Conservation (phyloP, 1,140 invertebrate species). For the Pogonognathellus flavescens region DNA sequence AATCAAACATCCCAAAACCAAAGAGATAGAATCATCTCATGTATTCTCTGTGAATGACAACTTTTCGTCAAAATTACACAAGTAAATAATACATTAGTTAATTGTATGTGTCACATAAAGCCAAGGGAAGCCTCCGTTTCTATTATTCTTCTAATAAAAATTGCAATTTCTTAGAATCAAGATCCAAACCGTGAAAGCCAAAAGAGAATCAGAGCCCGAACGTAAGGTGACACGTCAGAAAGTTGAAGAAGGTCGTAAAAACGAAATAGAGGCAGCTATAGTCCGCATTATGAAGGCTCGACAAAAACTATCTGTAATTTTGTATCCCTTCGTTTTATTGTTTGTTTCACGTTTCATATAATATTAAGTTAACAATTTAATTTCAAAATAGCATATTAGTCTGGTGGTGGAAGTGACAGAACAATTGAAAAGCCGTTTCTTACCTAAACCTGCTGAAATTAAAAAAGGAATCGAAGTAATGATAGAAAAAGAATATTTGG, state of each 20-base stretch:
- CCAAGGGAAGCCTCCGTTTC: too few relatives aligned
- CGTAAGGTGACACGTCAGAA: conserved; percentile 97
- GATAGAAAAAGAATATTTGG: conserved; percentile 98
- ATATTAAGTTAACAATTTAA: too few relatives aligned
- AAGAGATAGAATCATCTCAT: conserved; percentile 95
- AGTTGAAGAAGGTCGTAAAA: conserved; percentile 99
- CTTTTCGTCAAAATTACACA: conserved; percentile 96
- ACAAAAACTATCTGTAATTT: conserved; percentile 87
- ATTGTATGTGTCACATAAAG: too few relatives aligned
- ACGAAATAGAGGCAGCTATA: conserved; percentile 99
- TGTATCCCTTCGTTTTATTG: too few relatives aligned
- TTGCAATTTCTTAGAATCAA: conserved; percentile 81
- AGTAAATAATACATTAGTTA: too few relatives aligned
- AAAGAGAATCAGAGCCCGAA: conserved; percentile 98
- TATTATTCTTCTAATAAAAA: too few relatives aligned
- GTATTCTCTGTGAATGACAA: conserved; percentile 97
- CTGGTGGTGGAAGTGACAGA: conserved; percentile 98
- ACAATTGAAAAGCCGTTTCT: conserved; percentile 95
- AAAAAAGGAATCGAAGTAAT: conserved; percentile 99
- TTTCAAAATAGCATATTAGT: conserved; percentile 83
- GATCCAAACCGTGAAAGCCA: conserved; percentile 94
- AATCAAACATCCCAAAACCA: conserved; percentile 92
- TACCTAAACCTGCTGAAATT: conserved; percentile 97
- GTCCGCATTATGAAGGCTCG: conserved; percentile 99
- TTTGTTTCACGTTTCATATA: too few relatives aligned